Evolutionary conservation across 2,113 vertebrate genomes (phyloP).

Genomic region (Martes martes): DNA sequence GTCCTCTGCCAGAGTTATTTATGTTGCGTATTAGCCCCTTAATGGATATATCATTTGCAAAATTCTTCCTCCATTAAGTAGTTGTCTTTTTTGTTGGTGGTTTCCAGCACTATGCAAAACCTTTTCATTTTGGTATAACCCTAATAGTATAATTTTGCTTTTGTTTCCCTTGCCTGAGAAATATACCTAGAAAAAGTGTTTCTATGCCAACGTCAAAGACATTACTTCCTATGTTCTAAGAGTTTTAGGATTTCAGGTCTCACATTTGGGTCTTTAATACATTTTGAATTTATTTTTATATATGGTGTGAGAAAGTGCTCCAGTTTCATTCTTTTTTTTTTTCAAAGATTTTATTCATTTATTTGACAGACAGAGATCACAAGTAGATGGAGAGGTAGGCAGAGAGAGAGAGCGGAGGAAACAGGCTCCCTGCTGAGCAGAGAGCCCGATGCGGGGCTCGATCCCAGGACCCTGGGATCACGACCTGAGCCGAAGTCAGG

Average conservation of each 20-base stretch:
- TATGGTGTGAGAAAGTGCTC: not conserved
- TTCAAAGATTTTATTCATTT: too few species aligned
- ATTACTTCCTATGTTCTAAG: not conserved
- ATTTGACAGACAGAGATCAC: too few species aligned
- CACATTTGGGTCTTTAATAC: not conserved
- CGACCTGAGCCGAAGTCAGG: too few species aligned
- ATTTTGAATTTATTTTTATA: not conserved
- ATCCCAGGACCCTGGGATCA: too few species aligned
- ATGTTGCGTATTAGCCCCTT: not conserved
- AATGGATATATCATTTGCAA: not conserved
- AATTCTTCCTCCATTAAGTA: not conserved
- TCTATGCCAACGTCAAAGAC: not conserved
- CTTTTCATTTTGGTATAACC: not conserved
- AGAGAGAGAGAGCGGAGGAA: too few species aligned
- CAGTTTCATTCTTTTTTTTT: not conserved
- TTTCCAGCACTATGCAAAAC: not conserved
- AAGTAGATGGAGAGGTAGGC: too few species aligned
- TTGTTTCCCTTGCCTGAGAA: not conserved
- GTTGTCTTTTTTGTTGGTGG: not conserved
- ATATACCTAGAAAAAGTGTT: not conserved
- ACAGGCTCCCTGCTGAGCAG: too few species aligned
- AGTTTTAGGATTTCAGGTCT: not conserved
- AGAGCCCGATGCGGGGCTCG: too few species aligned
- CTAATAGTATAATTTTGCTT: not conserved
- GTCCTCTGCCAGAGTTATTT: not conserved